Conservation (phyloP, 2,888 invertebrate genomes). For the Galerucella nymphaeae region DNA sequence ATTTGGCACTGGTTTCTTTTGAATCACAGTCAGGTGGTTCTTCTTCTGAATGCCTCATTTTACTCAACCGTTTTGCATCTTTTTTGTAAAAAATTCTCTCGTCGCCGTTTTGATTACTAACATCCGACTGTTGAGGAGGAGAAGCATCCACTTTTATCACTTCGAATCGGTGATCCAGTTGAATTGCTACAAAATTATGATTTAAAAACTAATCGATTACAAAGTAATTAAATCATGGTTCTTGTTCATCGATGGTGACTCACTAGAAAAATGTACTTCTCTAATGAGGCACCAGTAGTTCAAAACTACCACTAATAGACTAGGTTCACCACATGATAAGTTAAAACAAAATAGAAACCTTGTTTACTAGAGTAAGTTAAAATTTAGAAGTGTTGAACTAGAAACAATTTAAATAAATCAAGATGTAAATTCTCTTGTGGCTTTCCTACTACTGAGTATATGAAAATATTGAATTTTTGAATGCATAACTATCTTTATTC, state of each 20-base stretch:
- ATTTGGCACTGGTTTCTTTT: background rate
- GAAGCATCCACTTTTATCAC: background rate
- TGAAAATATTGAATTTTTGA: too few species aligned
- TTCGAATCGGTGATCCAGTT: conserved; percentile 2
- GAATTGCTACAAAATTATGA: background rate
- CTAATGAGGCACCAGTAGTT: background rate
- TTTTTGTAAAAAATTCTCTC: background rate
- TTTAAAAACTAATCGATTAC: background rate
- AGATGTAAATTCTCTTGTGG: too few species aligned
- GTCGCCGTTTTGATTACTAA: background rate
- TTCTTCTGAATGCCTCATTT: background rate
- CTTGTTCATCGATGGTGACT: too few species aligned
- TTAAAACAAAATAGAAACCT: too few species aligned
- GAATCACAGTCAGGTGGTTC: background rate
- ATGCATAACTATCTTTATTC: too few species aligned
- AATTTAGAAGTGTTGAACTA: too few species aligned
- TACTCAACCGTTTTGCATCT: background rate
- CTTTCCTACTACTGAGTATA: too few species aligned
- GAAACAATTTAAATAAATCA: too few species aligned
- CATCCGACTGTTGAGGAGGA: background rate
- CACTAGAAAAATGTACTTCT: background rate
- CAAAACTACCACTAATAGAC: too few species aligned
- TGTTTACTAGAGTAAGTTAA: too few species aligned
- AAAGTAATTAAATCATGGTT: too few species aligned
- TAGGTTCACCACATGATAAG: too few species aligned